Conservation (phyloP, 2,888 invertebrate species). For the Epinotia nisella region DNA sequence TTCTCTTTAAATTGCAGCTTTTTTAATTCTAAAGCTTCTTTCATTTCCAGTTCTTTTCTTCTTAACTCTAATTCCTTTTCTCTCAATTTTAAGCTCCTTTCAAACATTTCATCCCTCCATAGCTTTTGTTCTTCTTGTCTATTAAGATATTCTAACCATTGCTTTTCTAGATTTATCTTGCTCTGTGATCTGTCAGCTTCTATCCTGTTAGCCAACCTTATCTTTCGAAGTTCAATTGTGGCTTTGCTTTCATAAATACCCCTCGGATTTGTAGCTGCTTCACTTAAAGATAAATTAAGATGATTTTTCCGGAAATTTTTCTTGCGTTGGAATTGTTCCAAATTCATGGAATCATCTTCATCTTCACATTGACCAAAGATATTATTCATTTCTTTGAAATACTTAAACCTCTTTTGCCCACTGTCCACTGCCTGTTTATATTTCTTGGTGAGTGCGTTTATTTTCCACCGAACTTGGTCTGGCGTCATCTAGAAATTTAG, state of each 20-base stretch:
- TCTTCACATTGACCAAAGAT: conserved; percentile 63
- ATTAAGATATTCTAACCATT: conserved; percentile 64
- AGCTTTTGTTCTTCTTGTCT: conserved; percentile 58
- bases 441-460: conserved; percentile 66
- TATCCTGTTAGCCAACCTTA: conserved; percentile 63
- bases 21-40: conserved; percentile 59
- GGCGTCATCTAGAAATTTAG: conserved; percentile 58
- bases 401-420: conserved; percentile 62
- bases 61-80: conserved; percentile 60
- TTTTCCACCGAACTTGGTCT: conserved; percentile 68
- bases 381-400: conserved; percentile 62
- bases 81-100: conserved; percentile 56
- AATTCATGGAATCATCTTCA: conserved; percentile 56
- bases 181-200: conserved; percentile 62
- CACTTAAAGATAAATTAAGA: conserved; percentile 40
- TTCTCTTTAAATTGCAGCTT: conserved; percentile 60
- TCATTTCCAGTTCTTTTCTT: conserved; percentile 59
- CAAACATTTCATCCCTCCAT: conserved; percentile 57
- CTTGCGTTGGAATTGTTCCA: conserved; percentile 55
- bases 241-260: conserved; percentile 56
- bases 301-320: conserved; percentile 46
- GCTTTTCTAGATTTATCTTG: conserved; percentile 65
- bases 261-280: conserved; percentile 17
- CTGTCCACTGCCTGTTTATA: conserved; percentile 63
- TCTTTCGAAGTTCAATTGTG: conserved; percentile 62